Evolutionary conservation across 2,113 vertebrate species (phyloP).

Genomic region (Zosterops borbonicus): DNA sequence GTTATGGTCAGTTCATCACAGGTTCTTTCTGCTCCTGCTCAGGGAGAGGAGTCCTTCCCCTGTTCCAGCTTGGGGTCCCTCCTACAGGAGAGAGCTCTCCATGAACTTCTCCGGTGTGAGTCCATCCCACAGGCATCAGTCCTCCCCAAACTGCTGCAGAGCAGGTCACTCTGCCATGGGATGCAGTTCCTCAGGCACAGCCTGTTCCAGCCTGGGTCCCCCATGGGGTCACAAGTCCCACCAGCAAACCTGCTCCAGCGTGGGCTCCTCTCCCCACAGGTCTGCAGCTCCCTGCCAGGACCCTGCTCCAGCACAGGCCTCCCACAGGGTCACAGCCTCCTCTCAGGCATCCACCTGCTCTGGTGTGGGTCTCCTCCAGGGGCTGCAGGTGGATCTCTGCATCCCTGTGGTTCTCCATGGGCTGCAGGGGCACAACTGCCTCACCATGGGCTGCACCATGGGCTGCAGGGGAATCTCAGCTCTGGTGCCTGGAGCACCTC

Average conservation of each 20-base stretch:
- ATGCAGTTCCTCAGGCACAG: not conserved
- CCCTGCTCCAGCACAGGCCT: not conserved
- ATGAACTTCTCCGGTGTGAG: fast-evolving
- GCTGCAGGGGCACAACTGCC: not conserved
- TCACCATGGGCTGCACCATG: not conserved
- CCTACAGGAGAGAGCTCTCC: fast-evolving
- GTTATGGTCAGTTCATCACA: not conserved
- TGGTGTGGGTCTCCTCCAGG: fast-evolving
- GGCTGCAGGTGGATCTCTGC: not conserved
- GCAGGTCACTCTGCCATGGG: not conserved
- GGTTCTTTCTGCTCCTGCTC: not conserved
- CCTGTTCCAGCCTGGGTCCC: not conserved
- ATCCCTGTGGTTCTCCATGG: not conserved
- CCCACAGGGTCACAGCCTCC: not conserved
- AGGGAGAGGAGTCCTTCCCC: not conserved
- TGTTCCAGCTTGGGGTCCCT: not conserved
- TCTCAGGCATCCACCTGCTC: not conserved
- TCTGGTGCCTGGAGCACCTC: not conserved
- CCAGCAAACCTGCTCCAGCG: not conserved
- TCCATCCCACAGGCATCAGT: not conserved
- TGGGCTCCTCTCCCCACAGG: not conserved
- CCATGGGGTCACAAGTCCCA: not conserved
- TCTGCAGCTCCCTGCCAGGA: not conserved
- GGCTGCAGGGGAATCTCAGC: not conserved
- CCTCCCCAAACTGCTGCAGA: not conserved